A percentile compares a stretch with the other conserved stretches of the same genome.
These are phyloP conservation scores for Neuroterus valhalla DNA, from an alignment of 1,140 invertebrate species.

Conservation along the genomic window DNA sequence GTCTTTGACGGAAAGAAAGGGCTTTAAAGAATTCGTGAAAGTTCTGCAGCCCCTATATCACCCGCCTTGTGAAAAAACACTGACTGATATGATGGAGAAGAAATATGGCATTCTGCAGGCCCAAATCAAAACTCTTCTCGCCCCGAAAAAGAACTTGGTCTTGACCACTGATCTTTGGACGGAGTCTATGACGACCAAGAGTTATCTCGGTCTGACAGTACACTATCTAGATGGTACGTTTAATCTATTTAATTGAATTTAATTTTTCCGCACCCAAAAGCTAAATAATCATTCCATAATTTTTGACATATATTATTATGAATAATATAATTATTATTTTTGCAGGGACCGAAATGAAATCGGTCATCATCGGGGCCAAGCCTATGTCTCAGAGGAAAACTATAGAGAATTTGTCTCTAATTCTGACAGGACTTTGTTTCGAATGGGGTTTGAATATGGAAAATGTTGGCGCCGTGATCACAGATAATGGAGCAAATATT, in stretches of 20 bases:
- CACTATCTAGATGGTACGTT: background rate
- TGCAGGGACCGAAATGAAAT: background rate
- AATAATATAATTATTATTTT: background rate
- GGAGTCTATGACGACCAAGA: background rate
- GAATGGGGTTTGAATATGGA: background rate
- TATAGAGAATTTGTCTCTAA: background rate
- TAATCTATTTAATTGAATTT: background rate
- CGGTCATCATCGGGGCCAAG: background rate
- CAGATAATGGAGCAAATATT: slow-evolving; percentile 4
- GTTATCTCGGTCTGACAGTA: background rate
- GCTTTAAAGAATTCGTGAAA: slow-evolving; percentile 37
- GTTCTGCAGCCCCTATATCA: slow-evolving; percentile 29
- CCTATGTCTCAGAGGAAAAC: slow-evolving; percentile 1
- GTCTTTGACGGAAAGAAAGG: slow-evolving; percentile 31
- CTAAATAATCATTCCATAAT: no score
- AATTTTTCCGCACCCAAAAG: no score
- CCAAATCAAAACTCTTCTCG: background rate
- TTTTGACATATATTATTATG: background rate
- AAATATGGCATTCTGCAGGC: background rate
- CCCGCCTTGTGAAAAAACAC: slow-evolving; percentile 18
- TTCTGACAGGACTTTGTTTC: background rate
- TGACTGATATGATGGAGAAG: background rate
- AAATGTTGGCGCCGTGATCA: background rate
- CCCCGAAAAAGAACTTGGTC: background rate
- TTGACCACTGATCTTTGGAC: slow-evolving; percentile 34